Conservation (phyloP, 2,113 vertebrate genomes). For the Phoxinus phoxinus region DNA sequence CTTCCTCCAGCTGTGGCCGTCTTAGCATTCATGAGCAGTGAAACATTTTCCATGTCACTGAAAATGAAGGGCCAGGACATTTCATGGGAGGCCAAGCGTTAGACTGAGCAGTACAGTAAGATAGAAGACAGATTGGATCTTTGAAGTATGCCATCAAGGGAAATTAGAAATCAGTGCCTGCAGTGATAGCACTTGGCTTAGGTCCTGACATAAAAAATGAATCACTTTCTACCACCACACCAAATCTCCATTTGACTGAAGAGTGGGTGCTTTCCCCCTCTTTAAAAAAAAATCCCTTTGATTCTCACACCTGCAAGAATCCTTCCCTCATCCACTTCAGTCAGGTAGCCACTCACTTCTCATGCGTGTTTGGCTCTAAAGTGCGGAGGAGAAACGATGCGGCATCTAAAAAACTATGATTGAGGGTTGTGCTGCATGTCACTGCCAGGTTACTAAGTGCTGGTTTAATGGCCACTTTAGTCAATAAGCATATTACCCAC, state of each 20-base stretch:
- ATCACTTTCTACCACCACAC: conserved; percentile 41
- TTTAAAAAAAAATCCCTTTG: conserved; percentile 38
- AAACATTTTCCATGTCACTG: conserved; percentile 58
- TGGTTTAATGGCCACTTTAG: conserved; percentile 53
- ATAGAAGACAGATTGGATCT: conserved; percentile 51
- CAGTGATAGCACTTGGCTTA: conserved; percentile 21
- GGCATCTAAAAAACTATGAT: neutral
- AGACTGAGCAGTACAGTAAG: conserved; percentile 33
- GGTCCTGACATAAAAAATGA: conserved; percentile 35
- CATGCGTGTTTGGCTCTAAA: conserved; percentile 13
- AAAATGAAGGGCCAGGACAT: conserved; percentile 62
- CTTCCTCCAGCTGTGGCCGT: conserved; percentile 68
- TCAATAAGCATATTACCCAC: conserved; percentile 27
- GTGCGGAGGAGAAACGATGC: conserved; percentile 8
- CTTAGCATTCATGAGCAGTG: conserved; percentile 67
- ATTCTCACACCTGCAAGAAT: conserved; percentile 46
- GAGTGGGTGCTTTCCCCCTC: conserved; percentile 38
- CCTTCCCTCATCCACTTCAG: conserved; percentile 13
- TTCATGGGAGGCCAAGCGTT: conserved; percentile 49
- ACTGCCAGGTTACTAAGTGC: conserved; percentile 40
- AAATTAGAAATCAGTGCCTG: conserved; percentile 55
- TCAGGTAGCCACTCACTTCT: conserved; percentile 27
- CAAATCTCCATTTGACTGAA: conserved; percentile 58
- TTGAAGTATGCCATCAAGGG: conserved; percentile 57
- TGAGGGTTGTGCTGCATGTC: conserved; percentile 26